Evolutionary conservation across 2,113 vertebrate genomes (phyloP).

Genomic region (Hemichromis elongatus): DNA sequence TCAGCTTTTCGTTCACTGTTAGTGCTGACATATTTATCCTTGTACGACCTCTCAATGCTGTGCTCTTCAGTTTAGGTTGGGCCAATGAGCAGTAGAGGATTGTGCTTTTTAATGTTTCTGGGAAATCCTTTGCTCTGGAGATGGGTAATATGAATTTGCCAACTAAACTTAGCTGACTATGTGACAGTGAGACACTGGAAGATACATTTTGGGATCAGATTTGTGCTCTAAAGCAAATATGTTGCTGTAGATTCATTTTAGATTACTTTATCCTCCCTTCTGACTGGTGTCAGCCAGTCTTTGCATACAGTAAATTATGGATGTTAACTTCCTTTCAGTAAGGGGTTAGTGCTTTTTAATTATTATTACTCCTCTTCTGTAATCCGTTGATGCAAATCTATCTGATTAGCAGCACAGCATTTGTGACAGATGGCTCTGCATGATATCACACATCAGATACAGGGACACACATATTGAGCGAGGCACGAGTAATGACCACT

Average conservation of each 20-base stretch:
- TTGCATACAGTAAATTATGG: not conserved
- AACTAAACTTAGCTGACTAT: not conserved
- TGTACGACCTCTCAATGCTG: not conserved
- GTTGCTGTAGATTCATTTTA: not conserved
- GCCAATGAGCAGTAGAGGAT: not conserved
- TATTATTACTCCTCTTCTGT: not conserved
- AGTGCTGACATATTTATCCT: not conserved
- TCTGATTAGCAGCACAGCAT: not conserved
- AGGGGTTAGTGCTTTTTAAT: conserved; percentile 24
- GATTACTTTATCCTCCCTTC: not conserved
- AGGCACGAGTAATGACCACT: not conserved
- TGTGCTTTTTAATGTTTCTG: not conserved
- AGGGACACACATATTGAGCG: not conserved
- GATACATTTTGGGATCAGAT: not conserved
- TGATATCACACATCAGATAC: conserved; percentile 39
- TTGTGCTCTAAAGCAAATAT: not conserved
- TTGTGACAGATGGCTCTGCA: conserved; percentile 55
- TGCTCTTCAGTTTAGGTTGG: not conserved
- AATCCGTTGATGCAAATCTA: conserved; percentile 24
- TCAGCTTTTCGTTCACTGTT: not conserved
- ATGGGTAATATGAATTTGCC: not conserved
- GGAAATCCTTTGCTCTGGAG: not conserved
- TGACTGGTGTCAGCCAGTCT: not conserved
- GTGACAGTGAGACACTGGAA: not conserved
- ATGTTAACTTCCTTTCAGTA: not conserved